These are phyloP conservation scores for Cervus canadensis DNA, from an alignment of 2,113 vertebrate species.

Conservation along the genomic window DNA sequence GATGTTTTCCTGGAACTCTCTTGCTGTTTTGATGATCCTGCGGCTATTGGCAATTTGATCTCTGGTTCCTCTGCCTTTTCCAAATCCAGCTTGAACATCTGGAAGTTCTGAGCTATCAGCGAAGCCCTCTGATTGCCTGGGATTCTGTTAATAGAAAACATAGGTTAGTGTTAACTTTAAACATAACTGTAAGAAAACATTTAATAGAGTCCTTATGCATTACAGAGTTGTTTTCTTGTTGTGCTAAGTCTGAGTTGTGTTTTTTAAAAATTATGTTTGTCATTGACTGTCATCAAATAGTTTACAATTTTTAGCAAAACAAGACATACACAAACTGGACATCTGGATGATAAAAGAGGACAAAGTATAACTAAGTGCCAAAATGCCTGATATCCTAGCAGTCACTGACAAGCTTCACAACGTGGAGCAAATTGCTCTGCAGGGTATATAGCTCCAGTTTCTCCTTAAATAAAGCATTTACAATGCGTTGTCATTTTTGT, in stretches of 20 bases:
- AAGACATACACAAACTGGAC: background rate
- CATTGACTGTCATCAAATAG: background rate
- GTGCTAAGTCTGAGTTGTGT: too few relatives aligned
- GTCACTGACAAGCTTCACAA: accelerated
- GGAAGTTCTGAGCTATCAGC: background rate
- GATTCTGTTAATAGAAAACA: background rate
- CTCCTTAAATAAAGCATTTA: background rate
- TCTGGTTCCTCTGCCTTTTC: background rate
- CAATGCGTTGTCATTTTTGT: background rate
- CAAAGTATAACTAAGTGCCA: background rate
- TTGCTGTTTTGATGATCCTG: background rate
- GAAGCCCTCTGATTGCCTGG: background rate
- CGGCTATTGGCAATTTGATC: accelerated
- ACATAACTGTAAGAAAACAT: background rate
- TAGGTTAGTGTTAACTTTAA: background rate
- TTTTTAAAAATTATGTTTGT: background rate
- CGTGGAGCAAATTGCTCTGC: background rate
- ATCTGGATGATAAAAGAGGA: background rate
- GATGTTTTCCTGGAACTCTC: background rate
- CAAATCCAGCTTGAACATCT: background rate
- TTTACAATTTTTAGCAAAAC: background rate
- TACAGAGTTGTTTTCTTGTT: too few relatives aligned
- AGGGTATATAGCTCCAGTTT: background rate
- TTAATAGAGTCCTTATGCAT: background rate
- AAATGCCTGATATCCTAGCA: background rate